These are phyloP conservation scores for Vulpes lagopus DNA, from an alignment of 2,113 vertebrate species.

Conservation along the genomic window DNA sequence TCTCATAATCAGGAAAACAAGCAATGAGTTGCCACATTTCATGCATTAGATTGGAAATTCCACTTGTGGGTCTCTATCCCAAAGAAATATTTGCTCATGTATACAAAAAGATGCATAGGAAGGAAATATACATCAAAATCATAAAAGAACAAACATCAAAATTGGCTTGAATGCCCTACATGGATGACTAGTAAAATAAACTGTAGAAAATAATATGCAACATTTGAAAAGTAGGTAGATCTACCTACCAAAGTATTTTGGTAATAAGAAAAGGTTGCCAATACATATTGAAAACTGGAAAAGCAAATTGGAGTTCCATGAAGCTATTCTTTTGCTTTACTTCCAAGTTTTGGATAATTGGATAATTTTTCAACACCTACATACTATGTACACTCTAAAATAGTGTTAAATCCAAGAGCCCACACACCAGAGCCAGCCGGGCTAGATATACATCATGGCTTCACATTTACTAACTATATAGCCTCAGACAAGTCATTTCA, in stretches of 20 bases:
- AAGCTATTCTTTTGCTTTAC: constrained; percentile 32
- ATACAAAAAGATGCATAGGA: neutral
- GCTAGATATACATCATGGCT: neutral
- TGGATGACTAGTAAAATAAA: neutral
- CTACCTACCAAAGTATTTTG: neutral
- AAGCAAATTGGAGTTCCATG: neutral
- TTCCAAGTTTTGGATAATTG: constrained; percentile 30
- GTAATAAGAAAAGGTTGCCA: neutral
- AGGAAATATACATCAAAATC: constrained; percentile 17
- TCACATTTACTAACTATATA: neutral
- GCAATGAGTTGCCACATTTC: neutral
- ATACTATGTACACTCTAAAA: neutral
- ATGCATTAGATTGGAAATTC: neutral
- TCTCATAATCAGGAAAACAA: neutral
- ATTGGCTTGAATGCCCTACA: neutral
- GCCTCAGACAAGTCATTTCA: neutral
- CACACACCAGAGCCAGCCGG: neutral
- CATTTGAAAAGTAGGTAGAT: constrained; percentile 19
- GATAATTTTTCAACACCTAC: constrained; percentile 22
- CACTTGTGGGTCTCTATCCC: neutral
- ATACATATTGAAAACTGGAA: neutral
- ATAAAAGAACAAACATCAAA: neutral
- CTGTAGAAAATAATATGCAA: neutral
- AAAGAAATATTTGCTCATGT: neutral
- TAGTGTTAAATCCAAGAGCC: neutral